Conservation (phyloP, 2,888 invertebrate genomes). For the Stratiomys singularior region DNA sequence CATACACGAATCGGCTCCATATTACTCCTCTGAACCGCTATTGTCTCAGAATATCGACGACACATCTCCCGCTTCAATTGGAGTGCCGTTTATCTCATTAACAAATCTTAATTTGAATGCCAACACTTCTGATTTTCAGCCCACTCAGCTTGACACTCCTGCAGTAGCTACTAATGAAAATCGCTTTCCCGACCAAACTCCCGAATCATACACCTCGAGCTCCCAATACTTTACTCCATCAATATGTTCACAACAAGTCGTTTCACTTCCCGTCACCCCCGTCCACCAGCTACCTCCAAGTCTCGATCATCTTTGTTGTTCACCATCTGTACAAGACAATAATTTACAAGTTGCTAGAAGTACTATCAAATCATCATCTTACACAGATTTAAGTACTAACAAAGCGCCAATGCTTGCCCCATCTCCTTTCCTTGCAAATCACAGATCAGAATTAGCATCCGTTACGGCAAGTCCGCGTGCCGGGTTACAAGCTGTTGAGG, state of each 20-base stretch:
- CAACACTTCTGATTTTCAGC: conserved; percentile 1
- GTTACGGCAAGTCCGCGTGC: conserved; percentile 52
- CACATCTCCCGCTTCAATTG: background rate
- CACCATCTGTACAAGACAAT: conserved; percentile 34
- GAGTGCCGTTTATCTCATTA: conserved; percentile 48
- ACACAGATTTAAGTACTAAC: conserved; percentile 58
- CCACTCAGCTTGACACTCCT: background rate
- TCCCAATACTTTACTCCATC: background rate
- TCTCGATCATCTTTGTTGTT: background rate
- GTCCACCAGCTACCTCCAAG: background rate
- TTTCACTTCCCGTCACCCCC: background rate
- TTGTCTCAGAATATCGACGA: conserved; percentile 12
- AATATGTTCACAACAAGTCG: background rate
- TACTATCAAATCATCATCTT: conserved; percentile 54
- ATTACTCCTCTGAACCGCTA: conserved; percentile 51
- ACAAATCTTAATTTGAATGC: conserved; percentile 45
- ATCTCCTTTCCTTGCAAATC: conserved; percentile 60
- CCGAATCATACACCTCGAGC: background rate
- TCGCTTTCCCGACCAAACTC: background rate
- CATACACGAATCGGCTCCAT: background rate
- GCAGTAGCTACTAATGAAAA: conserved; percentile 37
- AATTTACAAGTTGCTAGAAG: conserved; percentile 59
- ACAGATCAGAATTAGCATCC: conserved; percentile 53
- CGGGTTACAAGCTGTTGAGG: background rate
- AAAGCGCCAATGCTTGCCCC: conserved; percentile 66